phyloP scores from a whole-genome alignment of 2,113 vertebrate genomes.

The Eptatretus burgeri region DNA sequence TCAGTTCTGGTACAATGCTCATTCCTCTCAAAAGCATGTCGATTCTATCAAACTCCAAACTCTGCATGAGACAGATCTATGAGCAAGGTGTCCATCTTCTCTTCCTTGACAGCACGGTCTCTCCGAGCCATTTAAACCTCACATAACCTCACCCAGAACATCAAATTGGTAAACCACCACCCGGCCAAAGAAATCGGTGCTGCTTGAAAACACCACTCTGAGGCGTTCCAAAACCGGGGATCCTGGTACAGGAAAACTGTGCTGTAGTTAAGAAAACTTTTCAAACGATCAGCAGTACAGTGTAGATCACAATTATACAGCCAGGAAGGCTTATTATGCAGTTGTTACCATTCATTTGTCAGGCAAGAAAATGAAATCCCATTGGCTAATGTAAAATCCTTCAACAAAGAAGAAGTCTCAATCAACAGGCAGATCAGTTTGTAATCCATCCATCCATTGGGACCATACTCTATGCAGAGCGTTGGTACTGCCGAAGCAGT shows the following conservation, averaged over 20 bases:
- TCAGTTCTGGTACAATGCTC: too few species aligned
- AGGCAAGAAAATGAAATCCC: not conserved
- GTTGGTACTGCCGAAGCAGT: too few species aligned
- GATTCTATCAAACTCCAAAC: too few species aligned
- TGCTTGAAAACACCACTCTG: not conserved
- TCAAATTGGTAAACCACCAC: constrained; percentile 4
- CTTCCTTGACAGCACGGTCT: too few species aligned
- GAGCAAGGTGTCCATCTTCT: too few species aligned
- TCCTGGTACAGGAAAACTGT: constrained; percentile 2
- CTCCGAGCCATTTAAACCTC: not conserved
- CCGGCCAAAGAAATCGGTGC: constrained; percentile 2
- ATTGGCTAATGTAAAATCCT: not conserved
- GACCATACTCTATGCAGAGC: too few species aligned
- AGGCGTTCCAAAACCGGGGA: not conserved
- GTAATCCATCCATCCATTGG: too few species aligned
- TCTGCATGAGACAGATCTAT: too few species aligned
- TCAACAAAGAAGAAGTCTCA: too few species aligned
- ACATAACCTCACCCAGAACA: not conserved
- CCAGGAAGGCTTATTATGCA: not conserved
- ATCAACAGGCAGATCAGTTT: too few species aligned
- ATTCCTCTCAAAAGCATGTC: too few species aligned
- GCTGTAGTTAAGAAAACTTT: not conserved
- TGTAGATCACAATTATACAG: not conserved
- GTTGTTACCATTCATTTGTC: not conserved
- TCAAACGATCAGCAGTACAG: not conserved